phyloP scores from a whole-genome alignment of 1,140 invertebrate species.

The Aricia agestis region DNA sequence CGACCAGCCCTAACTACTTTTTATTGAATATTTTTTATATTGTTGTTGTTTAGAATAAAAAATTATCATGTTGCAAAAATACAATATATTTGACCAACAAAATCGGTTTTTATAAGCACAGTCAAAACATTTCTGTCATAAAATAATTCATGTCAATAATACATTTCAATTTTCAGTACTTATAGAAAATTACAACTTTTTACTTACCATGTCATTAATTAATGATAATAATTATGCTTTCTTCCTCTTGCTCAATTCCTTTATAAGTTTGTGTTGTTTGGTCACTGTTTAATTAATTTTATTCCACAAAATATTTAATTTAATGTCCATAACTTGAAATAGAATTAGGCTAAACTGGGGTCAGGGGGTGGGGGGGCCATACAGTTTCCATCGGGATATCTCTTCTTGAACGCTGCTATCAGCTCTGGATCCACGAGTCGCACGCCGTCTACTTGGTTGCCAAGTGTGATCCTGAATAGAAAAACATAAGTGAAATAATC shows the following conservation, averaged over 20 bases:
- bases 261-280: too few species aligned
- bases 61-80: conserved; percentile 1
- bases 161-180: too few species aligned
- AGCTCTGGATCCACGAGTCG: conserved; percentile 94
- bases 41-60: background rate
- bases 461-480: conserved; percentile 87
- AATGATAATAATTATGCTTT: too few species aligned
- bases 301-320: background rate
- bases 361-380: conserved; percentile 78
- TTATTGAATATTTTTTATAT: background rate
- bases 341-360: conserved; percentile 43
- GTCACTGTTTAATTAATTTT: too few species aligned
- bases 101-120: background rate
- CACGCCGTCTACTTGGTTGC: conserved; percentile 97
- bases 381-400: conserved; percentile 95
- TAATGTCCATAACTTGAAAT: background rate
- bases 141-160: background rate
- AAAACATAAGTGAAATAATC: background rate
- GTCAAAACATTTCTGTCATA: background rate
- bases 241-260: too few species aligned
- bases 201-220: background rate
- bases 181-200: background rate
- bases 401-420: conserved; percentile 91
- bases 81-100: background rate
- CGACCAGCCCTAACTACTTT: background rate